Evolutionary conservation across 2,888 invertebrate genomes (phyloP).

Genomic region (Lasioglossum villosulum): DNA sequence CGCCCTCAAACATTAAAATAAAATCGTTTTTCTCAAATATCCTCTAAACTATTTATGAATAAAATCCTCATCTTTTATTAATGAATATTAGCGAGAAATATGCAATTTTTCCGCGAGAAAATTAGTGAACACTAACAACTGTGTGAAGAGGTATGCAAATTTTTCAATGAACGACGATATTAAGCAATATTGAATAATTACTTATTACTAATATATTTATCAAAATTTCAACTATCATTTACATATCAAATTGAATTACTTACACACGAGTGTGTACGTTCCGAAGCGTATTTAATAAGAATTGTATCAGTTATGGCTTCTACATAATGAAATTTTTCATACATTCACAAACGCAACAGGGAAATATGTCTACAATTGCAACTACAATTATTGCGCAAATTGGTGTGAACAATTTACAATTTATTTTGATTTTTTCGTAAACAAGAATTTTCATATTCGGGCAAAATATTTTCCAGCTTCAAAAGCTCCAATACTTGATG

Average conservation of each 20-base stretch:
- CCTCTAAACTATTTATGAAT: too few relatives aligned
- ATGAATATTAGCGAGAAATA: too few relatives aligned
- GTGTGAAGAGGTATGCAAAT: neutral
- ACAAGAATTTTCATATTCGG: neutral
- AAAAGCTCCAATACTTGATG: neutral
- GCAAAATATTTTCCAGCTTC: neutral
- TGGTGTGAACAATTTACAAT: neutral
- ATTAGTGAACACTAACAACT: neutral
- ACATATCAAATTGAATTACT: neutral
- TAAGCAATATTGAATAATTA: neutral
- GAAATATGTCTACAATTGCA: neutral
- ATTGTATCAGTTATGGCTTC: neutral
- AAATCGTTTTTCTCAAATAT: too few relatives aligned
- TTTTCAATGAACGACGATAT: neutral
- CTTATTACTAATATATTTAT: neutral
- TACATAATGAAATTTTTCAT: neutral
- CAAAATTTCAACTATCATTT: neutral
- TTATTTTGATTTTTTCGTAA: neutral
- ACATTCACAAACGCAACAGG: neutral
- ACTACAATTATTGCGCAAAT: neutral
- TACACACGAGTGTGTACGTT: neutral
- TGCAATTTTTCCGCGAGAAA: neutral
- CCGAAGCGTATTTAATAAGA: neutral
- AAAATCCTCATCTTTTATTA: too few relatives aligned
- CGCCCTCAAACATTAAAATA: too few relatives aligned